These are phyloP conservation scores for Petrocephalus microphthalmus DNA, from an alignment of 2,113 vertebrate genomes.

Conservation along the genomic window DNA sequence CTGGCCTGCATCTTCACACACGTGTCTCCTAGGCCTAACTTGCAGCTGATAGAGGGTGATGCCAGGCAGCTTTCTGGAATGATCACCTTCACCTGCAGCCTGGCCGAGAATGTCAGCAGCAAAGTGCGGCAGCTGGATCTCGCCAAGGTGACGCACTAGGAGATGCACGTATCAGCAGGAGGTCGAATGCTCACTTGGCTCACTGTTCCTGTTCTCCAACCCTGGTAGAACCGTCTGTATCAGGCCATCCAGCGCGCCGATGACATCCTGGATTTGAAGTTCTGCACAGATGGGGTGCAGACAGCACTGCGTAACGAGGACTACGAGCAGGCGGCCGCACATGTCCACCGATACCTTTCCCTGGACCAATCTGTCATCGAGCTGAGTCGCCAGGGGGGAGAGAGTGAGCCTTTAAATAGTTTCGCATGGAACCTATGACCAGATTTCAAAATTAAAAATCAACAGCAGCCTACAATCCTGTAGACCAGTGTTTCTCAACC, in stretches of 20 bases:
- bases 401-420: constrained; percentile 61
- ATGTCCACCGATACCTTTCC: constrained; percentile 91
- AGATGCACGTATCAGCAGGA: neutral
- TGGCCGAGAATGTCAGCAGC: constrained; percentile 92
- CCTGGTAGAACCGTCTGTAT: constrained; percentile 85
- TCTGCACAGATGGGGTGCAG: constrained; percentile 96
- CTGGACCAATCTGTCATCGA: constrained; percentile 97
- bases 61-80: constrained; percentile 89
- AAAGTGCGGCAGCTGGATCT: constrained; percentile 96
- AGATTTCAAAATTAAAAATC: neutral
- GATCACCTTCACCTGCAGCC: constrained; percentile 93
- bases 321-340: constrained; percentile 92
- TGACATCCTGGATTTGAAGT: constrained; percentile 94
- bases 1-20: neutral
- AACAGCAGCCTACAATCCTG: neutral
- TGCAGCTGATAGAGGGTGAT: constrained; percentile 92
- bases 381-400: constrained; percentile 90
- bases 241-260: constrained; percentile 95
- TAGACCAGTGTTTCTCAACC: neutral
- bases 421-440: neutral
- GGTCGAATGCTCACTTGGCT: neutral
- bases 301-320: constrained; percentile 85
- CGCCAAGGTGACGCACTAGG: constrained; percentile 71
- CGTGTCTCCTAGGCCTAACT: constrained; percentile 68
- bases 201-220: constrained; percentile 9